Base-by-base conservation (phyloP, 2,888 invertebrate genomes). In the Campopleginae sp. region DNA sequence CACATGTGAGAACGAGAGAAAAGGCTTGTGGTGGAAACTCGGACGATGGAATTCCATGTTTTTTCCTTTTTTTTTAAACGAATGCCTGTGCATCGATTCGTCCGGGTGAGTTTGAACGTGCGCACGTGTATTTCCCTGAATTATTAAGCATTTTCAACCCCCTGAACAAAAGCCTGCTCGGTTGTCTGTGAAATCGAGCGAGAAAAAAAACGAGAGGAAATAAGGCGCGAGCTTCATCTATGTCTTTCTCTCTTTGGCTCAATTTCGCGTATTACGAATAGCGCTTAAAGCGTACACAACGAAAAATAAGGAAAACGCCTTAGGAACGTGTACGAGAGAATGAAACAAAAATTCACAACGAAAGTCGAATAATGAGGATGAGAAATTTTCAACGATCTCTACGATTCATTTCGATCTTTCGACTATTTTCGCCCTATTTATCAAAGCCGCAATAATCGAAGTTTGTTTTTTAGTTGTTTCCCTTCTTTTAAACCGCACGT, bases 361-460 rank as follows among this genome's bases (percentile, higher is more conserved):
- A 71, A 54, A 19, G 51, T 33, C 33, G 63, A 71, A 48, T 48
- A 71, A 51, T 71, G 71, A 51, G 17, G 51, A 33, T 33, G 46
- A 70, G 6, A 70, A 46, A 23, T 71, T 71, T 68, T 71, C 38
- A 48, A 48, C 48, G 46, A 51, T 71, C 19, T 51, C 38, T 71
- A 54, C 51, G 71, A 51, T 71, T 38, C 5, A 51, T 71, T 38
- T 19, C 23, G 23, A 51, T 51, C 51, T 51, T 71, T 71, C 71
- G 31, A 31, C 38, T 71, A 31, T 54, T 38, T 19, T 54, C 33
- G 31, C 27, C 48, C 70, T 46, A 31, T 12, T 42, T 33, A 42
- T 66, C 44, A 19, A 66, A 42, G 66, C 66, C 23, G 33, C 66
- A 42, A 66, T 66, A 66, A 66, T 42, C 42, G 66, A 42, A 66